A percentile compares a stretch with the other conserved stretches of the same genome.
Conservation (phyloP, 2,888 invertebrate species). For the Lepidonotus clava region DNA sequence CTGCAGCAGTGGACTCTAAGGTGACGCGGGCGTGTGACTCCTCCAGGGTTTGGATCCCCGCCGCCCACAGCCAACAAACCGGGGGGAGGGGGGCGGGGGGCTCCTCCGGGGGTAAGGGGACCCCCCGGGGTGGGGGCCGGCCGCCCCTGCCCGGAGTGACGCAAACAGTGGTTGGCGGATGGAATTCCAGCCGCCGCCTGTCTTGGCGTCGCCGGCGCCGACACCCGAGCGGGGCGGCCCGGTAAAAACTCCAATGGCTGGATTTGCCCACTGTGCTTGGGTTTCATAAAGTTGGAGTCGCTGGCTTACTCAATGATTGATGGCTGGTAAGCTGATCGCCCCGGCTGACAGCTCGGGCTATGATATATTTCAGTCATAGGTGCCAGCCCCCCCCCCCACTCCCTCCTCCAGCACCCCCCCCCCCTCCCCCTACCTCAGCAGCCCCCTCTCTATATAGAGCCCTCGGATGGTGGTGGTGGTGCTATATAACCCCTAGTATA, state of each 20-base stretch:
- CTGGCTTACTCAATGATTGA: constrained; percentile 47
- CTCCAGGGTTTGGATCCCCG: neutral
- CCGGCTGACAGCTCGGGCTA: constrained; percentile 11
- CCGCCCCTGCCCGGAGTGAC: neutral
- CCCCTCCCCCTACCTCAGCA: too few relatives aligned
- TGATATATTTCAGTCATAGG: constrained; percentile 40
- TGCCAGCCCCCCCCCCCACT: neutral
- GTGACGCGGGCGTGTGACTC: neutral
- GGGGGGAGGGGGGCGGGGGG: neutral
- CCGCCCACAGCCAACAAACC: neutral
- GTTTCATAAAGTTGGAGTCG: constrained; percentile 55
- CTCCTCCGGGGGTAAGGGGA: neutral
- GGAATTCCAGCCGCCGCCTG: constrained; percentile 37
- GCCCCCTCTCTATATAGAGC: too few relatives aligned
- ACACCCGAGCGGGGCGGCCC: neutral
- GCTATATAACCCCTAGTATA: too few relatives aligned
- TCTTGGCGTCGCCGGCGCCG: neutral
- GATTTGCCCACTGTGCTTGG: constrained; percentile 47
- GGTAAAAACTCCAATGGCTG: constrained; percentile 40
- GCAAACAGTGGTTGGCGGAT: constrained; percentile 30
- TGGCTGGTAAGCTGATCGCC: constrained; percentile 28
- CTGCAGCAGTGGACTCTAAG: neutral
- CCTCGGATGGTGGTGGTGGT: too few relatives aligned
- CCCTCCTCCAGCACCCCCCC: too few relatives aligned
- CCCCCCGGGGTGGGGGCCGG: neutral